phyloP scores from a whole-genome alignment of 64 coral and sea anemone species.

The Montipora efflorescens region DNA sequence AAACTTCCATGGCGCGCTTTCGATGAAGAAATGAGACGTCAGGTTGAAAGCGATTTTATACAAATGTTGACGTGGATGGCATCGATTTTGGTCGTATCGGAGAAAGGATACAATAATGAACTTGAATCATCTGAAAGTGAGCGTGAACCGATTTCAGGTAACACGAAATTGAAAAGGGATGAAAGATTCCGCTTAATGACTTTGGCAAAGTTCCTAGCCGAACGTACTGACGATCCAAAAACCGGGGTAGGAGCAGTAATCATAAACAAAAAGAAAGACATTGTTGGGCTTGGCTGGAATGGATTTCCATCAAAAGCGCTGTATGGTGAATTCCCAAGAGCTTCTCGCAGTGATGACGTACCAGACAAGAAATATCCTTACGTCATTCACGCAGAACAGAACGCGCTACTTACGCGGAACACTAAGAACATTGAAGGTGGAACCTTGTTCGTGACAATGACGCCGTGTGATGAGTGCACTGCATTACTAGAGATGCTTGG shows the following conservation, averaged over 20 bases:
- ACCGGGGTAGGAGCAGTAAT: constrained; percentile 65
- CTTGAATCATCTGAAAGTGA: not conserved
- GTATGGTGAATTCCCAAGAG: constrained; percentile 69
- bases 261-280: not conserved
- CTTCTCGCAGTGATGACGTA: not conserved
- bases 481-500: constrained; percentile 38
- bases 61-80: constrained; percentile 31
- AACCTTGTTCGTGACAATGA: constrained; percentile 53
- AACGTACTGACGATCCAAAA: constrained; percentile 66
- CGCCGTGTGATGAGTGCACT: constrained; percentile 62
- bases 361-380: constrained; percentile 65
- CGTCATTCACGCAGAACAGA: constrained; percentile 83
- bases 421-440: constrained; percentile 2
- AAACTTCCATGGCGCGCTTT: constrained; percentile 41
- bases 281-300: constrained; percentile 62
- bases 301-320: constrained; percentile 52
- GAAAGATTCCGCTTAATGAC: constrained; percentile 4
- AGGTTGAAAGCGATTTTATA: constrained; percentile 1
- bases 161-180: not conserved
- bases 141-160: not conserved
- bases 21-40: not conserved
- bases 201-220: constrained; percentile 56
- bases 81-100: not conserved
- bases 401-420: constrained; percentile 69
- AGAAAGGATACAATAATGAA: not conserved